phyloP scores from a whole-genome alignment of 2,888 invertebrate genomes.

The Pyrgus malvae region DNA sequence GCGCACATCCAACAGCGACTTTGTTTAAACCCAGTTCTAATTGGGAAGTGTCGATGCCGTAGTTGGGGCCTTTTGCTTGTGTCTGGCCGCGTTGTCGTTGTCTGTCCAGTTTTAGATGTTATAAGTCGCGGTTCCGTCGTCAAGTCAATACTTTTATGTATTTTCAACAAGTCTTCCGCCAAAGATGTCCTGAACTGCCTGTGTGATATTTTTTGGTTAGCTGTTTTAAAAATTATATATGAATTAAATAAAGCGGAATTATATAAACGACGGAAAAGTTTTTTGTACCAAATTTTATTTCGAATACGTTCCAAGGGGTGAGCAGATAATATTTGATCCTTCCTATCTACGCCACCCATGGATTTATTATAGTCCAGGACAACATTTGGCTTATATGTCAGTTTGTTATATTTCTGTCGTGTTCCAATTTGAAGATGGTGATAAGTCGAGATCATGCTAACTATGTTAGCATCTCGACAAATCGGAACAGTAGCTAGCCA shows the following conservation, averaged over 20 bases:
- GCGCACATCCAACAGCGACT: no score
- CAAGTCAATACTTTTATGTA: constrained; percentile 24
- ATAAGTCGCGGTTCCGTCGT: constrained; percentile 14
- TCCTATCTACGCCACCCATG: constrained; percentile 42
- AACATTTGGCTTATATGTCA: constrained; percentile 29
- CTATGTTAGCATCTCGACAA: constrained; percentile 41
- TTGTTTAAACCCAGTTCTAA: no score
- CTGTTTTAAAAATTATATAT: constrained; percentile 24
- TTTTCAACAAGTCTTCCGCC: constrained; percentile 29
- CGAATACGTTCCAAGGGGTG: constrained; percentile 35
- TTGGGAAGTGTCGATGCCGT: no score
- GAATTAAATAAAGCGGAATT: constrained; percentile 26
- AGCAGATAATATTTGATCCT: constrained; percentile 42
- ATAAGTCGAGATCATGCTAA: constrained; percentile 34
- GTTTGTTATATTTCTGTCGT: constrained; percentile 18
- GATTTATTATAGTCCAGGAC: constrained; percentile 38
- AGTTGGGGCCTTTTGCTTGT: no score
- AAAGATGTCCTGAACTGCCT: constrained; percentile 29
- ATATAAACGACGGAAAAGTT: constrained; percentile 28
- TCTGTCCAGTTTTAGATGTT: no score
- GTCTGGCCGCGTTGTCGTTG: no score
- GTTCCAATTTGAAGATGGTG: constrained; percentile 24
- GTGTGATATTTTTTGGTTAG: constrained; percentile 26
- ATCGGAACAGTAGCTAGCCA: constrained; percentile 34
- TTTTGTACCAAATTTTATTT: constrained; percentile 37